These are phyloP conservation scores for Sesamia inferens DNA, from an alignment of 2,888 invertebrate genomes.

Conservation along the genomic window DNA sequence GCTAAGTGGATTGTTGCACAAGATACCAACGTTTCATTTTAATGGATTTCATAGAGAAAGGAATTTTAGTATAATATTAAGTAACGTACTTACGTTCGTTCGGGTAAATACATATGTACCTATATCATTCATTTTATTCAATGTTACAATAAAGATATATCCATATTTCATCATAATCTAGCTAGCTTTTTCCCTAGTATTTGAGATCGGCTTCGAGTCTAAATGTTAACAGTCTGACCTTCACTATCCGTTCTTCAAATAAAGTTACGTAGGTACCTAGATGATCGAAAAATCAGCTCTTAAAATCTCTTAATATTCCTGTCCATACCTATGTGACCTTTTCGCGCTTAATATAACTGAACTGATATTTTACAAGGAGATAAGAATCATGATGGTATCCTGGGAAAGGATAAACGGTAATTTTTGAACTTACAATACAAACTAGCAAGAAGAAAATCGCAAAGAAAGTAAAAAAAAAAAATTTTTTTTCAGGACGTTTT, in stretches of 20 bases:
- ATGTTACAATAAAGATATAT: not conserved
- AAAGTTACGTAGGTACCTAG: too few relatives aligned
- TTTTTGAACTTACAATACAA: too few relatives aligned
- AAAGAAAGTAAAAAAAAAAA: not conserved
- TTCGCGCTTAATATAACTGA: not conserved
- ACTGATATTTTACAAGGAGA: not conserved
- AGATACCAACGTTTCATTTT: conserved; percentile 11
- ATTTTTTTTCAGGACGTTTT: too few relatives aligned
- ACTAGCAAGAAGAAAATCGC: not conserved
- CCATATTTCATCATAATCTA: not conserved
- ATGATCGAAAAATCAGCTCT: too few relatives aligned
- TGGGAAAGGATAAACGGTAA: not conserved
- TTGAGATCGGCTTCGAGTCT: not conserved
- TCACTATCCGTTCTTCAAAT: not conserved
- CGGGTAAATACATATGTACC: not conserved
- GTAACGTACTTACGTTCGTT: not conserved
- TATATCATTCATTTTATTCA: not conserved
- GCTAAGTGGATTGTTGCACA: conserved; percentile 11
- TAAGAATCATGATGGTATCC: too few relatives aligned
- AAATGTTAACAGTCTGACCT: not conserved
- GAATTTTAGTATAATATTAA: not conserved
- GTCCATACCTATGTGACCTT: not conserved
- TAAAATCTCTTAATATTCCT: too few relatives aligned
- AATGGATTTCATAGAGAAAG: conserved; percentile 20
- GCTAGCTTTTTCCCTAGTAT: not conserved